Conservation (phyloP, 1,140 invertebrate species). For the Zaprionus gabonicus region DNA sequence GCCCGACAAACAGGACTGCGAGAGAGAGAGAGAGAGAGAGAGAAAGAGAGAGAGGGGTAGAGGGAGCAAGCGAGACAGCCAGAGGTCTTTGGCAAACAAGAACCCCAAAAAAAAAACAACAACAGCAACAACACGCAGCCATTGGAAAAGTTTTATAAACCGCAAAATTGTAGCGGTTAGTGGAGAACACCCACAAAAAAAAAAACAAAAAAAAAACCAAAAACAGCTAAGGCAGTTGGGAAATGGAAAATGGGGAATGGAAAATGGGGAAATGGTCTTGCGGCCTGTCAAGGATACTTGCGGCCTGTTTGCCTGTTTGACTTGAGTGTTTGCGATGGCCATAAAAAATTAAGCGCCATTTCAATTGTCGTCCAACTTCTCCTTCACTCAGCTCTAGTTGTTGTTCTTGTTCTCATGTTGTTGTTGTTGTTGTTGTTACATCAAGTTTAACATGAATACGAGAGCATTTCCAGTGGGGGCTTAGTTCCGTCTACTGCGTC, state of each 20-base stretch:
- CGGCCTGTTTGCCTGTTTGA: constrained; percentile 62
- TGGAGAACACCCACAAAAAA: constrained; percentile 47
- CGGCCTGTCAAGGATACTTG: constrained; percentile 69
- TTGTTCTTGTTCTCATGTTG: constrained; percentile 44
- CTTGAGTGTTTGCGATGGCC: constrained; percentile 77
- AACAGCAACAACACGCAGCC: constrained; percentile 38
- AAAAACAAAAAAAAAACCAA: no score
- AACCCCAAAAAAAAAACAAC: constrained; percentile 16
- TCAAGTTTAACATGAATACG: constrained; percentile 71
- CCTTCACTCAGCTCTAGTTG: constrained; percentile 14
- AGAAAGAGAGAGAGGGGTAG: constrained; percentile 10
- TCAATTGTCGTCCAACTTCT: constrained; percentile 64
- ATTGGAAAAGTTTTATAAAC: constrained; percentile 76
- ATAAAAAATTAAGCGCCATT: constrained; percentile 81
- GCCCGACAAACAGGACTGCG: constrained; percentile 41
- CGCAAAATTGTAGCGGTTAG: constrained; percentile 77
- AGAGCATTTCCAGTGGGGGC: constrained; percentile 35
- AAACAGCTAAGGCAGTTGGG: constrained; percentile 25
- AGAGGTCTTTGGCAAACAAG: background rate
- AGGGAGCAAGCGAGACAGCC: background rate
- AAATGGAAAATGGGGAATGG: background rate
- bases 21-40: constrained; percentile 18
- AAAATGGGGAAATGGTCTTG: constrained; percentile 19
- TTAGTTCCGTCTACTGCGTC: constrained; percentile 50
- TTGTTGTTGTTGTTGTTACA: constrained; percentile 59